These are phyloP conservation scores for Ophion obscuratus DNA, from an alignment of 2,888 invertebrate species.

Conservation along the genomic window DNA sequence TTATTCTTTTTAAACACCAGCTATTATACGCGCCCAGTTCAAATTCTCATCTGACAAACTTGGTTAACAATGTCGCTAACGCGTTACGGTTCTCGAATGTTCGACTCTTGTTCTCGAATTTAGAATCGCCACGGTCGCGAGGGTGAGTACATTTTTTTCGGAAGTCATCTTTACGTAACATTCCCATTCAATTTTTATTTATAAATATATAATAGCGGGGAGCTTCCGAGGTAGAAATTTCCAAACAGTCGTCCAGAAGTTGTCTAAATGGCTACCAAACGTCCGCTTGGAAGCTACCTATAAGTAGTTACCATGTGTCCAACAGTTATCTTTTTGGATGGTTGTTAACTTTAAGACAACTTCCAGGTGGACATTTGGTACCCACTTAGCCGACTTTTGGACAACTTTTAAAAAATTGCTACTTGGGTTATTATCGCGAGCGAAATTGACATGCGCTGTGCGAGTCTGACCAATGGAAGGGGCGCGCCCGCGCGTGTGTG, in stretches of 20 bases:
- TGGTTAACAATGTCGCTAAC: not conserved
- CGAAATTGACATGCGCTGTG: constrained; percentile 1
- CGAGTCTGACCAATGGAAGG: constrained; percentile 33
- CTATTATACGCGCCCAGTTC: constrained; percentile 23
- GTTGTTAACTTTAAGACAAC: no score
- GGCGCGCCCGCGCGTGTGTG: not conserved
- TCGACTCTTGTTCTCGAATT: not conserved
- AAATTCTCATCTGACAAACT: constrained; percentile 9
- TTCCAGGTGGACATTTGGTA: no score
- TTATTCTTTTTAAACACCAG: not conserved
- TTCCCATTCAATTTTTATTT: not conserved
- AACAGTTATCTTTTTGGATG: no score
- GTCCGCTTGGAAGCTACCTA: no score
- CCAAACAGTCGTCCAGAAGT: no score
- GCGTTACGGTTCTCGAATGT: not conserved
- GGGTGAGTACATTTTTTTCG: constrained; percentile 40
- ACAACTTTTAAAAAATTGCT: no score
- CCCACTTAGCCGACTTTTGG: no score
- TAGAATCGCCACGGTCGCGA: constrained; percentile 24
- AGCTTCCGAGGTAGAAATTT: no score
- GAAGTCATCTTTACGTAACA: not conserved
- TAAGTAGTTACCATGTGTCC: no score
- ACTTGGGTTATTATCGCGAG: not conserved
- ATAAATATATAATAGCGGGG: not conserved
- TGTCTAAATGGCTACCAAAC: no score